phyloP scores from a whole-genome alignment of 1,140 invertebrate species.

The Elymnias hypermnestra region DNA sequence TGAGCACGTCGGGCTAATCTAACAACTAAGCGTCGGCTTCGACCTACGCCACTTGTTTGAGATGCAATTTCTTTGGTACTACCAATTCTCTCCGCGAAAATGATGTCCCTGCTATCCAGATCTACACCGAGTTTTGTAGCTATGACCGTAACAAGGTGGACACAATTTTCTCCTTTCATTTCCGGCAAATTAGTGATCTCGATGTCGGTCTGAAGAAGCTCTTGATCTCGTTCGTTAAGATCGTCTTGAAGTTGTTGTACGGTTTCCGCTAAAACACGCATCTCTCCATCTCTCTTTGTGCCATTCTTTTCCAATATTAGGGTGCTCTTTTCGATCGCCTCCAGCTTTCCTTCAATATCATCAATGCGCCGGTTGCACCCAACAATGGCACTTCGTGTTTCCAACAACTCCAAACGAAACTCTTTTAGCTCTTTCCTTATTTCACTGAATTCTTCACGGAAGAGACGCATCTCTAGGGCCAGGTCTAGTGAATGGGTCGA shows the following conservation, averaged over 20 bases:
- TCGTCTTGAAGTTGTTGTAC: slow-evolving; percentile 1
- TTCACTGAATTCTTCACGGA: neutral
- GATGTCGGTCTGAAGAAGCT: slow-evolving; percentile 6
- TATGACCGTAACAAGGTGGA: slow-evolving; percentile 1
- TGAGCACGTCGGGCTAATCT: slow-evolving; percentile 13
- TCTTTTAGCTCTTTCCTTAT: neutral
- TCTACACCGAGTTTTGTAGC: slow-evolving; percentile 10
- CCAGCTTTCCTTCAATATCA: neutral
- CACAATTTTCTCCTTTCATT: slow-evolving; percentile 2
- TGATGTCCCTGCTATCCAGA: slow-evolving; percentile 1
- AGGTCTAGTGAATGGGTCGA: neutral
- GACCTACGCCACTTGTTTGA: neutral
- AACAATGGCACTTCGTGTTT: neutral
- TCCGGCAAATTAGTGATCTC: slow-evolving; percentile 10
- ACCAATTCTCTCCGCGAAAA: slow-evolving; percentile 4
- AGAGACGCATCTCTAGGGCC: neutral
- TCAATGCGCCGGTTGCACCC: neutral
- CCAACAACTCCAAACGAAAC: neutral
- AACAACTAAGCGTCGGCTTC: slow-evolving; percentile 12
- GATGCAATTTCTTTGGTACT: neutral
- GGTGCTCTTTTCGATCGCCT: neutral
- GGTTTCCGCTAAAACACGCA: slow-evolving; percentile 1
- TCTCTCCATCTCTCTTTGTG: neutral
- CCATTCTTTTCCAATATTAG: neutral
- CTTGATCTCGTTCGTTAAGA: slow-evolving; percentile 9